These are phyloP conservation scores for Trachurus trachurus DNA, from an alignment of 2,797 vertebrate species.

Conservation along the genomic window DNA sequence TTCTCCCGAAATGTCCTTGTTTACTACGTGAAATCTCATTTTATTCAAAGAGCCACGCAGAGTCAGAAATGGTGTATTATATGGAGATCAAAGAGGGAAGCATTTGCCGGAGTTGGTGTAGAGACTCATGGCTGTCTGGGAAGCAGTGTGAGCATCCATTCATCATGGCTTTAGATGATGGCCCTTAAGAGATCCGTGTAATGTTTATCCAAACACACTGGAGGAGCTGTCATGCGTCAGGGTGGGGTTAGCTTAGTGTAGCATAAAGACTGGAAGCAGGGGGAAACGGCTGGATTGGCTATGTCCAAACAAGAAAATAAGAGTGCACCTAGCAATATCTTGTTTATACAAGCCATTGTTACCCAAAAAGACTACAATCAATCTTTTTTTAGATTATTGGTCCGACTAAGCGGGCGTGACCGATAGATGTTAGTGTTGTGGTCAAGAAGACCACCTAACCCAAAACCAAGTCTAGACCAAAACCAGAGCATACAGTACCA, in stretches of 20 bases:
- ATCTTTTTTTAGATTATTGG: no score
- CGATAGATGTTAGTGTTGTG: no score
- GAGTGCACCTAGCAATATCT: background rate
- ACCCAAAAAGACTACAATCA: no score
- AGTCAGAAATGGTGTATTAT: background rate
- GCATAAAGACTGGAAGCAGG: background rate
- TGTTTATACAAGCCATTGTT: background rate
- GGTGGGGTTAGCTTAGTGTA: background rate
- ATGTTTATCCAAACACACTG: slow-evolving; percentile 39
- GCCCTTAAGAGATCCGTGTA: slow-evolving; percentile 32
- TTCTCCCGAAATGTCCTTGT: background rate
- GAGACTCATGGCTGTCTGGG: background rate
- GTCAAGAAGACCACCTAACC: no score
- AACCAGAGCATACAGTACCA: no score
- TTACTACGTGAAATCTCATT: background rate
- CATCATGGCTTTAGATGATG: slow-evolving; percentile 26
- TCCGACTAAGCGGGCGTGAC: no score
- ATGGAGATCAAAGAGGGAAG: background rate
- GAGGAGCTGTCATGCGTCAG: slow-evolving; percentile 21
- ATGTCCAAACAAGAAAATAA: background rate
- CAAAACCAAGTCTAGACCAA: no score
- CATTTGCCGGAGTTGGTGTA: slow-evolving; percentile 1
- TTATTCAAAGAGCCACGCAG: background rate
- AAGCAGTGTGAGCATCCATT: slow-evolving; percentile 24
- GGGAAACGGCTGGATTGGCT: background rate